Base-by-base conservation (phyloP, 2,797 vertebrate species). In the Manis javanica region DNA sequence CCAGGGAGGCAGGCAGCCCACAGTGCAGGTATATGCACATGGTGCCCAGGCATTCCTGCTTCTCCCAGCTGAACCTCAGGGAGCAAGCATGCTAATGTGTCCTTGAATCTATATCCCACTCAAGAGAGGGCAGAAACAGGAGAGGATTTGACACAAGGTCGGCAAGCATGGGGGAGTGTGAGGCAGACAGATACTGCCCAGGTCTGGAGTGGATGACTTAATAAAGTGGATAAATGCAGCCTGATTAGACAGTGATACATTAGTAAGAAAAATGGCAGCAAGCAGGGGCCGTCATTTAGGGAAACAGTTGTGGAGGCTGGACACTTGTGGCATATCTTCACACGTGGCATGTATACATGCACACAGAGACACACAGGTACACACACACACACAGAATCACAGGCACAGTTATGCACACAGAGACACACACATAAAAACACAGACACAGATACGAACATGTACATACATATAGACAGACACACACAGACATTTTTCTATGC, bases 151-250 rank as follows among this genome's bases (percentile, higher is more conserved):
- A 42, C 46, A 7, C 34, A 7, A 10, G 31, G 63, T 24, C 11
- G 1, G 51, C 15, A n/a, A 29, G 15, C 18, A 61, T 5, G 0
- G 1, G 4, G n/a, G 3, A 8, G n/a, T 6, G 31, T 11, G 55
- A 46, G 29, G 2, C 26, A 0, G 85, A 53, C 3, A 6, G 8
- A 4, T 26, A 11, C 37, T 7, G 2, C 42, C 37, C 24, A 21
- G 49, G 89, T 66, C 49, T n/a, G 24, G 68, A 59, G 69, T 4
- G 3, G 34, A 57, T 5, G 61, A 31, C 2, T 4, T 2, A 42
- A 19, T 34, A 21, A 51, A 24, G 3, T 10, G 31, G 42, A 24
- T 34, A 61, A 26, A 53, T 64, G 5, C 11, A 14, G 46, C 78
- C 63, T 39, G 2, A 46, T 64, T 64, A 55, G 14, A 57, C 88